Percentiles rank a stretch among this genome's conserved stretches.
These are phyloP conservation scores for Dendrolimus punctatus DNA, from an alignment of 1,140 invertebrate species.

Conservation along the genomic window DNA sequence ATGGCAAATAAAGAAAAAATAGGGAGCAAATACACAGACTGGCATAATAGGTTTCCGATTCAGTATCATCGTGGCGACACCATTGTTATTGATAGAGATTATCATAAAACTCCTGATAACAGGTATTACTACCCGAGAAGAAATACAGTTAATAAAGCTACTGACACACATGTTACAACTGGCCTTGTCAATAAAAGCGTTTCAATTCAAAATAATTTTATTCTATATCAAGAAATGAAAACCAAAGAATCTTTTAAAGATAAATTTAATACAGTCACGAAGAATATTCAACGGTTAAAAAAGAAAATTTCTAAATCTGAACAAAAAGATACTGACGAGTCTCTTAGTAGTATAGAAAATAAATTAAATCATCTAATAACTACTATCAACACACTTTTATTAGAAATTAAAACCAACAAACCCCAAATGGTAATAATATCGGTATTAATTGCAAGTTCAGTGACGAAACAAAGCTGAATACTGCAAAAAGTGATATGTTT, in stretches of 20 bases:
- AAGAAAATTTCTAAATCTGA: constrained; percentile 9
- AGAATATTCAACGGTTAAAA: constrained; percentile 16
- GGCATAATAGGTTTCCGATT: background rate
- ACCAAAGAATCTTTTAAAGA: constrained; percentile 11
- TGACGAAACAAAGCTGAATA: constrained; percentile 3
- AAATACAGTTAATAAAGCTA: background rate
- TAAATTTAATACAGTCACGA: constrained; percentile 10
- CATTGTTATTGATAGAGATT: constrained; percentile 6
- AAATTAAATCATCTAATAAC: constrained; percentile 33
- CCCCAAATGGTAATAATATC: too few species aligned
- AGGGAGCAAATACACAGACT: constrained; percentile 1
- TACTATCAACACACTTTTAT: constrained; percentile 36
- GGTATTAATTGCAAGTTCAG: too few species aligned
- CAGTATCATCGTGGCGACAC: constrained; percentile 5
- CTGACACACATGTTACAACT: background rate
- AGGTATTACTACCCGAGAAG: background rate
- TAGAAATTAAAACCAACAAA: constrained; percentile 24
- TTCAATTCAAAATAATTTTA: constrained; percentile 3
- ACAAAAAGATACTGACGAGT: constrained; percentile 11
- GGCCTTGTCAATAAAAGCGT: background rate
- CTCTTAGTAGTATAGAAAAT: constrained; percentile 21
- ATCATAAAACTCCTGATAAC: background rate
- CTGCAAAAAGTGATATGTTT: constrained; percentile 12
- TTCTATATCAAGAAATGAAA: background rate
- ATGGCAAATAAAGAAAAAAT: constrained; percentile 23